Conservation (phyloP, 2,888 invertebrate genomes). For the Notocelia uddmanniana region DNA sequence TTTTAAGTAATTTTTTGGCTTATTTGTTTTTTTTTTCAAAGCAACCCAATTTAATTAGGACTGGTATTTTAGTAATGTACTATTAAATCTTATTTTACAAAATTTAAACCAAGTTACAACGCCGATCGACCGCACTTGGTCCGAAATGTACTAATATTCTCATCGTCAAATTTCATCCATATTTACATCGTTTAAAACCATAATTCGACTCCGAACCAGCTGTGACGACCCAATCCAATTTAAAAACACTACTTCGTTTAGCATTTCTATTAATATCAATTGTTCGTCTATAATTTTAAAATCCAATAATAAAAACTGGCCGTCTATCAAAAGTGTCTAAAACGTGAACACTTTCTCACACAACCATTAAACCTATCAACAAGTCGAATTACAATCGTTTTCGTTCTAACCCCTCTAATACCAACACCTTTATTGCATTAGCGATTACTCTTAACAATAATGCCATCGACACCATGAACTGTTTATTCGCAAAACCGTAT, state of each 20-base stretch:
- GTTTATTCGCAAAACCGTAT: not conserved
- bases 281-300: conserved; percentile 22
- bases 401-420: conserved; percentile 18
- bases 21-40: too few species aligned
- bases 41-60: not conserved
- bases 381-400: conserved; percentile 33
- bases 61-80: not conserved
- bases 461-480: not conserved
- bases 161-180: conserved; percentile 26
- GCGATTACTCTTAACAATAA: not conserved
- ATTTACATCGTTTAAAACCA: conserved; percentile 38
- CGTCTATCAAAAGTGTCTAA: conserved; percentile 41
- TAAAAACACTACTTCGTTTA: conserved; percentile 27
- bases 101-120: conserved; percentile 30
- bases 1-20: too few species aligned
- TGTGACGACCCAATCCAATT: conserved; percentile 29
- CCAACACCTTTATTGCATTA: conserved; percentile 33
- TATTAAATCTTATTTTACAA: not conserved
- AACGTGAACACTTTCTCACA: conserved; percentile 44
- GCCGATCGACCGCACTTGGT: conserved; percentile 81
- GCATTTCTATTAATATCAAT: conserved; percentile 30
- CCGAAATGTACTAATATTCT: conserved; percentile 67
- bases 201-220: conserved; percentile 36
- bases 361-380: conserved; percentile 45
- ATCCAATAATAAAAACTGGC: conserved; percentile 36